Conservation (phyloP, 2,797 vertebrate genomes). For the Salmo trutta region DNA sequence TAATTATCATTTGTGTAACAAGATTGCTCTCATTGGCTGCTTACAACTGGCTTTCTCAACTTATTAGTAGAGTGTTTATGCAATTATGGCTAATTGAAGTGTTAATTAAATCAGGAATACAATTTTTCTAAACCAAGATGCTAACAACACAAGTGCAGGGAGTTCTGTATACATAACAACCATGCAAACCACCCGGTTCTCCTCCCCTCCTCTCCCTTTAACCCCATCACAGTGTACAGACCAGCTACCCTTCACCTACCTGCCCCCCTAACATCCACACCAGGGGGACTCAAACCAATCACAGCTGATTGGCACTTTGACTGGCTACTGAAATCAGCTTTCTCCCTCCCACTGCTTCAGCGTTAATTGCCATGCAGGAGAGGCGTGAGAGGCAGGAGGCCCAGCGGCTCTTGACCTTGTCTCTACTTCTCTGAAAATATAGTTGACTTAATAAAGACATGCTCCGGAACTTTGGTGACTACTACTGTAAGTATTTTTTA, state of each 20-base stretch:
- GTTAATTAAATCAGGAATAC: conserved; percentile 79
- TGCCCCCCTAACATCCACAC: conserved; percentile 19
- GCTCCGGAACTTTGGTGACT: no score
- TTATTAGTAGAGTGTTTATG: conserved; percentile 76
- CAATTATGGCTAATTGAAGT: conserved; percentile 81
- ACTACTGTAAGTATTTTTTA: no score
- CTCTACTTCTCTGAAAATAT: conserved; percentile 30
- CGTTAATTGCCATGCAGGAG: conserved; percentile 68
- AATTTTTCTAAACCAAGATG: conserved; percentile 67
- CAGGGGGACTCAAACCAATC: conserved; percentile 61
- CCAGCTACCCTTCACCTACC: conserved; percentile 34
- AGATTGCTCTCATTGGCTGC: conserved; percentile 71
- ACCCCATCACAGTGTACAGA: conserved; percentile 3
- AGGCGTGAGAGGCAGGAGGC: conserved; percentile 28
- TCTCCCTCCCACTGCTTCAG: conserved; percentile 58
- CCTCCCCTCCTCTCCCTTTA: neutral
- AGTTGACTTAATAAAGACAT: no score
- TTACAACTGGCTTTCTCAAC: conserved; percentile 67
- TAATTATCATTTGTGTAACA: conserved; percentile 81
- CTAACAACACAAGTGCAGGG: conserved; percentile 42
- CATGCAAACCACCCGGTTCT: conserved; percentile 21
- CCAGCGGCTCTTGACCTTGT: conserved; percentile 26
- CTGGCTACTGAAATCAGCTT: conserved; percentile 63
- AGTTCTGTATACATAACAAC: conserved; percentile 39
- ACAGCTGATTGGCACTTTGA: conserved; percentile 66